Evolutionary conservation across 2,113 vertebrate genomes (phyloP).

Genomic region (Nematolebias whitei): DNA sequence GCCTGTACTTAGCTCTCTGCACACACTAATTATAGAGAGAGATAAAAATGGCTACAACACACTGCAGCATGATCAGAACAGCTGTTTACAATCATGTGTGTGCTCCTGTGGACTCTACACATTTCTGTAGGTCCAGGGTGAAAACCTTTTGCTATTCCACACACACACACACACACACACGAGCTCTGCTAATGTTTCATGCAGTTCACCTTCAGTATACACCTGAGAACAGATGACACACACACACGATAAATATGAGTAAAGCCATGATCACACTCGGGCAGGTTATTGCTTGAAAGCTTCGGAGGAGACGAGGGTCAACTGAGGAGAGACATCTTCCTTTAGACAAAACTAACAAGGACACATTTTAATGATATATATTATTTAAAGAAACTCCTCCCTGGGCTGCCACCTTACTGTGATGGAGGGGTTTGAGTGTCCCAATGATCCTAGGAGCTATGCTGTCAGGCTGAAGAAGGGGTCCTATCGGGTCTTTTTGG

Average conservation of each 20-base stretch:
- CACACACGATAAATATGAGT: background rate
- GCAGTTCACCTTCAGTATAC: slow-evolving; percentile 36
- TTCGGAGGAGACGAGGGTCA: background rate
- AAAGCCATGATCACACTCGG: slow-evolving; percentile 1
- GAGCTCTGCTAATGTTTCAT: slow-evolving; percentile 4
- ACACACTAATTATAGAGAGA: slow-evolving; percentile 18
- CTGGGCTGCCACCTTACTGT: too few species aligned
- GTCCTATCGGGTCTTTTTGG: too few species aligned
- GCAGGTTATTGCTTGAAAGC: background rate
- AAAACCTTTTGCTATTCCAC: slow-evolving; percentile 25
- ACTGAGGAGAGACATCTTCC: background rate
- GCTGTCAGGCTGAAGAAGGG: too few species aligned
- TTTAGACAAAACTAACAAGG: slow-evolving; percentile 19
- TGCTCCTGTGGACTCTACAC: background rate
- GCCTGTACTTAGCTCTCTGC: slow-evolving; percentile 11
- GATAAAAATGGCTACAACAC: background rate
- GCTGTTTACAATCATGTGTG: slow-evolving; percentile 12
- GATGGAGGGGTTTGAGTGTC: too few species aligned
- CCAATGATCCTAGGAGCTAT: too few species aligned
- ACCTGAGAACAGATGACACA: background rate
- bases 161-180: background rate
- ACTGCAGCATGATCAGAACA: slow-evolving; percentile 7
- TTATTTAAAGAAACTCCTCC: too few species aligned
- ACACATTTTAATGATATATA: too few species aligned
- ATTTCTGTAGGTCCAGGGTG: background rate